Conservation (phyloP, 2,797 vertebrate species). For the Sebastolobus altivelis region DNA sequence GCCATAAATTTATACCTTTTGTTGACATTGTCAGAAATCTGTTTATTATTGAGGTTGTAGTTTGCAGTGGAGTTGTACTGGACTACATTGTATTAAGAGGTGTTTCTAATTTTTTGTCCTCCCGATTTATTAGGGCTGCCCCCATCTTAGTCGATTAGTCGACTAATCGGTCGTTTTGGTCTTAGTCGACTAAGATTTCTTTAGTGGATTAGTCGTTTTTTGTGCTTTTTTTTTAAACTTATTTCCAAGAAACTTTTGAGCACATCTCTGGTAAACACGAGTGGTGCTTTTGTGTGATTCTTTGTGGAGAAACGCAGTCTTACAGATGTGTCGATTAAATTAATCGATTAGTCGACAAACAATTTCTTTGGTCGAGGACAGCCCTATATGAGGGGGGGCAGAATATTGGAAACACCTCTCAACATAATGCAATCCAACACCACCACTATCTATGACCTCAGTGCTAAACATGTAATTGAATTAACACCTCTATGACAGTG, state of each 20-base stretch:
- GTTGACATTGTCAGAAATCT: neutral
- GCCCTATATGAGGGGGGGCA: neutral
- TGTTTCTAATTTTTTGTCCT: neutral
- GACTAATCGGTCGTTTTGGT: too few species aligned
- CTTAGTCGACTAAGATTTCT: too few species aligned
- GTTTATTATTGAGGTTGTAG: neutral
- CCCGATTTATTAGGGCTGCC: neutral
- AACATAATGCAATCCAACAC: neutral
- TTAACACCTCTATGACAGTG: neutral
- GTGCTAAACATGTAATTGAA: neutral
- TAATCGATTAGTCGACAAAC: too few species aligned
- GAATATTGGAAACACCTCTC: neutral
- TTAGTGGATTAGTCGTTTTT: too few species aligned
- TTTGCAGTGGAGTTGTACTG: neutral
- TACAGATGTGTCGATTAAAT: too few species aligned
- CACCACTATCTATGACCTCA: neutral
- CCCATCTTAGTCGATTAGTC: too few species aligned
- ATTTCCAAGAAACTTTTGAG: too few species aligned
- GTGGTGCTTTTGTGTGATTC: too few species aligned
- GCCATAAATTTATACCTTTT: neutral
- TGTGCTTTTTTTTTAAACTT: too few species aligned
- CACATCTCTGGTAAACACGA: too few species aligned
- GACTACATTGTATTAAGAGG: neutral
- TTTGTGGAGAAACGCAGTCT: too few species aligned
- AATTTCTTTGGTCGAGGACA: too few species aligned